A percentile compares a stretch with the other conserved stretches of the same genome.
phyloP scores from a whole-genome alignment of 2,113 vertebrate species.

The Cygnus atratus region DNA sequence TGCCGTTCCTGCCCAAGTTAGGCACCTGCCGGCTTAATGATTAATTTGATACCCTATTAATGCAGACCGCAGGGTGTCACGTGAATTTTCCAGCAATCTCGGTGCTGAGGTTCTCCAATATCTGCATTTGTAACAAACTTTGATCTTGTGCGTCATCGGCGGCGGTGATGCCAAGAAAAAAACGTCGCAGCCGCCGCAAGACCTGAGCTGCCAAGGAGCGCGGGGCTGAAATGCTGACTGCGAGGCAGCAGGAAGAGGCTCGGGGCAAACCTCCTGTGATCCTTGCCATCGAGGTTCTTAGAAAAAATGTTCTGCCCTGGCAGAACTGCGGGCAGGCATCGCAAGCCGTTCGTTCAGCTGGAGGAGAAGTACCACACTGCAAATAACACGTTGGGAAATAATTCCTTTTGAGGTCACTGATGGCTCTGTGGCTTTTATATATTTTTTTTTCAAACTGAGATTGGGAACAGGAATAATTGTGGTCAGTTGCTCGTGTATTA shows the following conservation, averaged over 20 bases:
- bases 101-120: not conserved
- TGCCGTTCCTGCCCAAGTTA: not conserved
- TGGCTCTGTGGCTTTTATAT: not conserved
- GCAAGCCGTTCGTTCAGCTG: not conserved
- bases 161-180: not conserved
- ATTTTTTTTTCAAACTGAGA: not conserved
- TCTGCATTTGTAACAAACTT: not conserved
- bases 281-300: not conserved
- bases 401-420: not conserved
- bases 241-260: not conserved
- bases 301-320: not conserved
- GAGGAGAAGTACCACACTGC: not conserved
- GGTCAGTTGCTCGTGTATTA: not conserved
- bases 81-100: not conserved
- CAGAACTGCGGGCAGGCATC: fast-evolving
- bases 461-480: not conserved
- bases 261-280: not conserved
- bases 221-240: not conserved
- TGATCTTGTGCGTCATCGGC: not conserved
- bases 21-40: slow-evolving; percentile 10
- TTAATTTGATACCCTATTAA: not conserved
- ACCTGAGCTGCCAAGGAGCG: not conserved
- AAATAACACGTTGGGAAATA: not conserved
- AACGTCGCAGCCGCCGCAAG: not conserved
- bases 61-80: not conserved